These are phyloP conservation scores for Hassar affinis DNA, from an alignment of 2,113 vertebrate species.

Conservation along the genomic window DNA sequence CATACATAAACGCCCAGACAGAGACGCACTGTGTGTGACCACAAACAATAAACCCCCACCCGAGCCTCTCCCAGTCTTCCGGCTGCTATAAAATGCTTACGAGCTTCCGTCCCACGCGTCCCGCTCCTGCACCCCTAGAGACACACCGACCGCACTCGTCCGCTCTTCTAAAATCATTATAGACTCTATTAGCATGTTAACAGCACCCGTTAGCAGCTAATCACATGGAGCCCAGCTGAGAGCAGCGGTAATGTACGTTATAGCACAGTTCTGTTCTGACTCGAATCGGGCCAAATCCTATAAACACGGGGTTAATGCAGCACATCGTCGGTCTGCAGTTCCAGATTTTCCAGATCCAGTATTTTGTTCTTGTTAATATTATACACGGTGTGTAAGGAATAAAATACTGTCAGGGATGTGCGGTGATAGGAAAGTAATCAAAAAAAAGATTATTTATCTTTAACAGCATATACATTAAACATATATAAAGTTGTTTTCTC, in stretches of 20 bases:
- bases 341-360: too few relatives aligned
- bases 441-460: too few relatives aligned
- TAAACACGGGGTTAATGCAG: constrained; percentile 1
- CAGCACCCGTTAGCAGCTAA: constrained; percentile 37
- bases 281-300: constrained; percentile 7
- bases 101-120: not conserved
- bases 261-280: constrained; percentile 6
- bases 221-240: constrained; percentile 11
- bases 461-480: too few relatives aligned
- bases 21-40: not conserved
- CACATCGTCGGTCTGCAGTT: not conserved
- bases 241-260: not conserved
- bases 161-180: constrained; percentile 38
- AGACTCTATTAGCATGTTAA: constrained; percentile 42
- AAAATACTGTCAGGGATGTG: not conserved
- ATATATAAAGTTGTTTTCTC: too few relatives aligned
- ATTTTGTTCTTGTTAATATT: not conserved
- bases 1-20: not conserved
- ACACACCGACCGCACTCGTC: not conserved
- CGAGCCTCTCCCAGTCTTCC: not conserved
- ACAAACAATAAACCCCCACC: not conserved
- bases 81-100: constrained; percentile 2
- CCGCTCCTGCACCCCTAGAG: constrained; percentile 14
- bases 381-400: too few relatives aligned
- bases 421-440: not conserved